These are phyloP conservation scores for Buphagus erythrorhynchus DNA, from an alignment of 2,797 vertebrate genomes.

Conservation along the genomic window DNA sequence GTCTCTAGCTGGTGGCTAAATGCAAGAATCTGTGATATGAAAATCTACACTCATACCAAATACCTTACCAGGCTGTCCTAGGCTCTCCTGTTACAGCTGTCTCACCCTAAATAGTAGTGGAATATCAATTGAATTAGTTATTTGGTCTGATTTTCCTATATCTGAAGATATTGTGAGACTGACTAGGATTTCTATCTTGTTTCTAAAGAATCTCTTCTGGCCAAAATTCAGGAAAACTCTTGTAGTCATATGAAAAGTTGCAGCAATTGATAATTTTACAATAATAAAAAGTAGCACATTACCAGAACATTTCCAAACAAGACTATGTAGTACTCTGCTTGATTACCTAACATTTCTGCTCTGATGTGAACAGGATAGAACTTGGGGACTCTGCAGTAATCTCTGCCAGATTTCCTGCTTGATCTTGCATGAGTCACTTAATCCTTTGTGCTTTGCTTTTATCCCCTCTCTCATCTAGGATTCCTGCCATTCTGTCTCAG, in stretches of 20 bases:
- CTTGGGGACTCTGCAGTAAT: not conserved
- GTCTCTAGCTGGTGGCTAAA: not conserved
- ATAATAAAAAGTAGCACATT: not conserved
- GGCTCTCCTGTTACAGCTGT: not conserved
- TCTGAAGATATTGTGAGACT: not conserved
- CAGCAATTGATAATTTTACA: not conserved
- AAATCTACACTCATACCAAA: not conserved
- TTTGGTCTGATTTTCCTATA: not conserved
- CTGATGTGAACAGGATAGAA: not conserved
- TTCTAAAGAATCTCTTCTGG: not conserved
- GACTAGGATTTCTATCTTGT: not conserved
- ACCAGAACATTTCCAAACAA: not conserved
- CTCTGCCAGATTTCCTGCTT: not conserved
- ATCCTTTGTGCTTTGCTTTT: not conserved
- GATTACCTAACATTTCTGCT: not conserved
- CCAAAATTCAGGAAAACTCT: not conserved
- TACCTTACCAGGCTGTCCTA: not conserved
- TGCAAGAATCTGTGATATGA: not conserved
- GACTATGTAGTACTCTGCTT: not conserved
- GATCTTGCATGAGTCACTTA: not conserved
- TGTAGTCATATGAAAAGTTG: not conserved
- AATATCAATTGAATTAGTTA: not conserved
- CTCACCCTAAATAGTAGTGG: not conserved
- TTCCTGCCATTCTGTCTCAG: not conserved
- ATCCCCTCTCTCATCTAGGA: not conserved